These are phyloP conservation scores for Tipula lateralis DNA, from an alignment of 2,888 invertebrate species.

Conservation along the genomic window DNA sequence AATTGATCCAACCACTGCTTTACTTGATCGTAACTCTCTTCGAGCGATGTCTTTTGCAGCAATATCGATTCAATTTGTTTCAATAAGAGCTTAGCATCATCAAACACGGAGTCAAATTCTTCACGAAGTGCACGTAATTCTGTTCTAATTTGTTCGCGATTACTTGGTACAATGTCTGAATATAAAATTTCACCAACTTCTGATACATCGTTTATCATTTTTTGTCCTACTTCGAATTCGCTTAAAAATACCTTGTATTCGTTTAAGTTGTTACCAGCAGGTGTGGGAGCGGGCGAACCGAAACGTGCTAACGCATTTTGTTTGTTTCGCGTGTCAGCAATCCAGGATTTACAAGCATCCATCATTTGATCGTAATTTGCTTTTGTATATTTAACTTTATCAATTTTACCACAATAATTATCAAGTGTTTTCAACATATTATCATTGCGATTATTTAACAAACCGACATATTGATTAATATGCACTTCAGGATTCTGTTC, in stretches of 20 bases:
- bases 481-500: slow-evolving; percentile 77
- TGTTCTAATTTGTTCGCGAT: slow-evolving; percentile 76
- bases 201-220: slow-evolving; percentile 70
- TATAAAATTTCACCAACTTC: slow-evolving; percentile 86
- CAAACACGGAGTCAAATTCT: slow-evolving; percentile 77
- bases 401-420: slow-evolving; percentile 65
- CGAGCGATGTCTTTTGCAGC: slow-evolving; percentile 87
- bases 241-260: slow-evolving; percentile 58
- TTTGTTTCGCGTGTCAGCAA: slow-evolving; percentile 67
- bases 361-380: slow-evolving; percentile 67
- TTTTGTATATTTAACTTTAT: slow-evolving; percentile 62
- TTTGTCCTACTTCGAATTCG: slow-evolving; percentile 73
- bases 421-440: slow-evolving; percentile 66
- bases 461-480: slow-evolving; percentile 73
- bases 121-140: slow-evolving; percentile 76
- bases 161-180: slow-evolving; percentile 79
- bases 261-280: slow-evolving; percentile 68
- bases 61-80: slow-evolving; percentile 85
- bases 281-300: slow-evolving; percentile 67
- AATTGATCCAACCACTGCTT: slow-evolving; percentile 80
- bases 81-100: slow-evolving; percentile 76
- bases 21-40: slow-evolving; percentile 85
- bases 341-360: slow-evolving; percentile 70
- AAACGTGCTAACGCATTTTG: slow-evolving; percentile 67
- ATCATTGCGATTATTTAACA: slow-evolving; percentile 71